phyloP scores from a whole-genome alignment of 2,797 vertebrate species.

The Perodicticus potto region DNA sequence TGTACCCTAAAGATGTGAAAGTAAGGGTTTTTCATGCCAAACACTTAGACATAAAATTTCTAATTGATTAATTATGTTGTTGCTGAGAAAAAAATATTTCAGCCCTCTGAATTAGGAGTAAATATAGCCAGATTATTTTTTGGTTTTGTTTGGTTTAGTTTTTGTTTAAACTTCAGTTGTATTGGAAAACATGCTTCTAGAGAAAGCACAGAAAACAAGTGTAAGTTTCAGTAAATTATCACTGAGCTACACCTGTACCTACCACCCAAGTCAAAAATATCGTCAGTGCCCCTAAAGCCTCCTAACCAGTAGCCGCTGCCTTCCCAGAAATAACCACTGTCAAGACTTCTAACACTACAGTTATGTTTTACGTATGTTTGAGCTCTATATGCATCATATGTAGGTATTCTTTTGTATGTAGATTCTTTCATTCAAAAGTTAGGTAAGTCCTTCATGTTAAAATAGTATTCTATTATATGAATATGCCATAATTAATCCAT shows the following conservation, averaged over 20 bases:
- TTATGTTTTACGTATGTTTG: not conserved
- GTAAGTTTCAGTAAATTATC: conserved; percentile 13
- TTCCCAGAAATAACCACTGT: not conserved
- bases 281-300: not conserved
- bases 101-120: not conserved
- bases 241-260: not conserved
- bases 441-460: not conserved
- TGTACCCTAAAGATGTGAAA: not conserved
- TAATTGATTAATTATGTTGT: not conserved
- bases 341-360: not conserved
- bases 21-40: not conserved
- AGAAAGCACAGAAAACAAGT: not conserved
- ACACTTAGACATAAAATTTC: not conserved
- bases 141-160: not conserved
- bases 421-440: not conserved
- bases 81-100: not conserved
- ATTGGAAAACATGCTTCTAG: not conserved
- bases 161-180: not conserved
- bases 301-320: not conserved
- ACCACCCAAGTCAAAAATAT: not conserved
- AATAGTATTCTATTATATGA: not conserved
- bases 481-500: not conserved
- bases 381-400: not conserved
- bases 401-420: not conserved
- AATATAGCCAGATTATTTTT: not conserved